A percentile compares a stretch with the other conserved stretches of the same genome.
phyloP scores from a whole-genome alignment of 2,888 invertebrate genomes.

The Melolontha melolontha region DNA sequence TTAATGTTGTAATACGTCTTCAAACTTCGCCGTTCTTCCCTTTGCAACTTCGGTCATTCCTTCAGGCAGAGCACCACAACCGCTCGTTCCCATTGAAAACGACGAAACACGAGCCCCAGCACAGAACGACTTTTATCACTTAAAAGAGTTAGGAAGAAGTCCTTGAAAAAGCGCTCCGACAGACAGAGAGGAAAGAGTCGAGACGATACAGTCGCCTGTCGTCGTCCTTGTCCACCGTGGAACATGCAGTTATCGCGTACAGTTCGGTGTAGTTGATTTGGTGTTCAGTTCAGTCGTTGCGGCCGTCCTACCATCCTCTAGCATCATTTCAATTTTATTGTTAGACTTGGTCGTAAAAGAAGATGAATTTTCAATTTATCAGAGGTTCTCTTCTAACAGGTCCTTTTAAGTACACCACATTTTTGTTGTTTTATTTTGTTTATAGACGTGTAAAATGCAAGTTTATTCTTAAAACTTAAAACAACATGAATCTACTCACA shows the following conservation, averaged over 20 bases:
- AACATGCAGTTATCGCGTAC: slow-evolving; percentile 7
- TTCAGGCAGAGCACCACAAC: not conserved
- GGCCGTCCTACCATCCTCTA: not conserved
- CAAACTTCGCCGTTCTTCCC: too few species aligned
- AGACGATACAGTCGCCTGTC: not conserved
- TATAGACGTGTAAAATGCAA: too few species aligned
- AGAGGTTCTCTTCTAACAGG: too few species aligned
- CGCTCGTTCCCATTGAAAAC: not conserved
- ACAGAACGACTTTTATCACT: slow-evolving; percentile 7
- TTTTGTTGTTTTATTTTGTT: too few species aligned
- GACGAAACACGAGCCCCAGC: not conserved
- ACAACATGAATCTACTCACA: too few species aligned
- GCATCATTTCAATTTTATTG: not conserved
- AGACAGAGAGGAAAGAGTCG: not conserved
- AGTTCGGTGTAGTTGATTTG: slow-evolving; percentile 6
- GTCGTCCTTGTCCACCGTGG: not conserved
- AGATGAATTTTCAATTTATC: not conserved
- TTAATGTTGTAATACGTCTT: too few species aligned
- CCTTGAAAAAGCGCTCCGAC: slow-evolving; percentile 9
- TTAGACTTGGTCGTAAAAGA: not conserved
- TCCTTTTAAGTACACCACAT: too few species aligned
- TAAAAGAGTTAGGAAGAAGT: not conserved
- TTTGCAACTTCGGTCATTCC: too few species aligned
- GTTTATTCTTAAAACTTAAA: too few species aligned
- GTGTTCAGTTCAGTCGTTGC: not conserved